A percentile compares a stretch with the other conserved stretches of the same genome.
These are phyloP conservation scores for Homarus americanus DNA, from an alignment of 1,140 invertebrate genomes.

Conservation along the genomic window DNA sequence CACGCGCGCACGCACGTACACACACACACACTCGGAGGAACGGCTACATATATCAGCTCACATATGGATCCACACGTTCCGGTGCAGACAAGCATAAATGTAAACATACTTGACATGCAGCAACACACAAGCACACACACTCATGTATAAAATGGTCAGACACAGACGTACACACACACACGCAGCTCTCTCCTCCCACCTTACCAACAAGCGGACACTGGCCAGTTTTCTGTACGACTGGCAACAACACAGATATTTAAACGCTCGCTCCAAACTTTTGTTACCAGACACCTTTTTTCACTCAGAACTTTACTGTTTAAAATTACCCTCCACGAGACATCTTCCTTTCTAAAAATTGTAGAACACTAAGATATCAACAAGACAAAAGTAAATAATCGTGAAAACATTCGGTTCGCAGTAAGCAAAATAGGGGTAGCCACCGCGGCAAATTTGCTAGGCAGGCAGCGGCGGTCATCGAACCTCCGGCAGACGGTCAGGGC, in stretches of 20 bases:
- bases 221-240: neutral
- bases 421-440: neutral
- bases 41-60: neutral
- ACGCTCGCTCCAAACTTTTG: neutral
- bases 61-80: conserved; percentile 5
- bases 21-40: conserved; percentile 1
- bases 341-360: neutral
- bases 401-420: too few relatives aligned
- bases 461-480: conserved; percentile 6
- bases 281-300: neutral
- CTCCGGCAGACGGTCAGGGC: conserved; percentile 22
- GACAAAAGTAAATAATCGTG: neutral
- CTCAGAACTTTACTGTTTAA: too few relatives aligned
- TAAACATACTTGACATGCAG: neutral
- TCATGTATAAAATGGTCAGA: neutral
- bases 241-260: neutral
- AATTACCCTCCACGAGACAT: neutral
- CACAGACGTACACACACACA: neutral
- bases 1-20: conserved; percentile 6
- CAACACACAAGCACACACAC: neutral
- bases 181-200: too few relatives aligned
- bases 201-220: conserved; percentile 15
- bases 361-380: neutral
- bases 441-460: neutral
- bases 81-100: neutral